Percentiles rank a stretch among this genome's conserved stretches.
Evolutionary conservation across 1,140 invertebrate species (phyloP).

Genomic region (Hypothenemus hampei): DNA sequence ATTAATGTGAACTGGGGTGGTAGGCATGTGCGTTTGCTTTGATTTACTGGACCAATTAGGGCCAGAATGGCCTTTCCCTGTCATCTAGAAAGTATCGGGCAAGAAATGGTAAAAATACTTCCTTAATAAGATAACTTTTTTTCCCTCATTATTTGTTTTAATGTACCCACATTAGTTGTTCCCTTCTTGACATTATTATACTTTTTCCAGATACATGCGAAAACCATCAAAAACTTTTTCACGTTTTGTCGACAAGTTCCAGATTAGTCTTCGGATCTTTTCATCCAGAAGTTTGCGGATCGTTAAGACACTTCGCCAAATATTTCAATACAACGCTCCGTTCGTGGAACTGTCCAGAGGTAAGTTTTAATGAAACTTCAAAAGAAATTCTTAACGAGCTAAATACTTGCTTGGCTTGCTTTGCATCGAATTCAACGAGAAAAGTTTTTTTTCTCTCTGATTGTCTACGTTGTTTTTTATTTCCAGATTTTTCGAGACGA

Average conservation of each 20-base stretch:
- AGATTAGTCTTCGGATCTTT: conserved; percentile 36
- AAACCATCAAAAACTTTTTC: conserved; percentile 31
- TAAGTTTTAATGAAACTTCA: conserved; percentile 25
- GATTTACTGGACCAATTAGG: too few relatives aligned
- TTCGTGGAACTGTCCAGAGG: conserved; percentile 42
- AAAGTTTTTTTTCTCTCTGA: not conserved
- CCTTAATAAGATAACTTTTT: too few relatives aligned
- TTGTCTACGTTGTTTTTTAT: not conserved
- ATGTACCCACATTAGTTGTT: too few relatives aligned
- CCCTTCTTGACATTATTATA: too few relatives aligned
- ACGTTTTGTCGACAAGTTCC: conserved; percentile 27
- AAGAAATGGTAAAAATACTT: too few relatives aligned
- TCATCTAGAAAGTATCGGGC: too few relatives aligned
- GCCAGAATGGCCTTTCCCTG: too few relatives aligned
- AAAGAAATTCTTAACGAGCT: not conserved
- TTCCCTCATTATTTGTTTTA: too few relatives aligned
- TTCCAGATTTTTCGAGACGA: not conserved
- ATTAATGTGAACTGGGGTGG: too few relatives aligned
- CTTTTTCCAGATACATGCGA: conserved; percentile 39
- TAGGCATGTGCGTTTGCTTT: too few relatives aligned
- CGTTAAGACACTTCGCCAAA: conserved; percentile 33
- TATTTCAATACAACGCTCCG: conserved; percentile 38
- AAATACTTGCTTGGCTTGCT: too few relatives aligned
- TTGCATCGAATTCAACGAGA: not conserved
- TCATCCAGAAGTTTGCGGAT: conserved; percentile 35